These are phyloP conservation scores for Aphis gossypii DNA, from an alignment of 1,140 invertebrate genomes.

Conservation along the genomic window DNA sequence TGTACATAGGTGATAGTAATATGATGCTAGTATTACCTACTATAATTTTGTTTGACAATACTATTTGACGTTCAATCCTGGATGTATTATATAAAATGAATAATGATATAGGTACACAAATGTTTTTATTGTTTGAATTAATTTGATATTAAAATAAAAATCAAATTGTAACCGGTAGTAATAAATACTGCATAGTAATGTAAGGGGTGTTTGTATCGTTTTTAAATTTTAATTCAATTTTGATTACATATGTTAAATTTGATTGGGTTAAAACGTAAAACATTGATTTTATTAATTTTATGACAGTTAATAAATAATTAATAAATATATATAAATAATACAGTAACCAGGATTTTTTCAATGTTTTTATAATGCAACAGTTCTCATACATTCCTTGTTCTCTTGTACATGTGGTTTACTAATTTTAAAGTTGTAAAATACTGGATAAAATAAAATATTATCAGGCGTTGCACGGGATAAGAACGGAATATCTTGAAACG, in stretches of 20 bases:
- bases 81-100: neutral
- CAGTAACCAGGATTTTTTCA: neutral
- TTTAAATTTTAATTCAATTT: neutral
- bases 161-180: too few species aligned
- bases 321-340: neutral
- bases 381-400: neutral
- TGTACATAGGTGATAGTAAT: neutral
- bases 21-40: neutral
- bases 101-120: neutral
- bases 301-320: neutral
- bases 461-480: neutral
- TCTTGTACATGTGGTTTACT: neutral
- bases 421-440: neutral
- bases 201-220: neutral
- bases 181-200: neutral
- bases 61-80: neutral
- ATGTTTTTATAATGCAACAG: neutral
- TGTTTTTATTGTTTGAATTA: neutral
- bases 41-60: neutral
- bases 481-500: neutral
- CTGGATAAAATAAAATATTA: neutral
- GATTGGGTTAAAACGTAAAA: neutral
- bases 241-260: neutral
- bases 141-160: neutral
- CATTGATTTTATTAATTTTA: neutral